Evolutionary conservation across 2,888 invertebrate species (phyloP), one percentile per base, ranked within the genome.

Genomic region (Cheilosia soror): DNA sequence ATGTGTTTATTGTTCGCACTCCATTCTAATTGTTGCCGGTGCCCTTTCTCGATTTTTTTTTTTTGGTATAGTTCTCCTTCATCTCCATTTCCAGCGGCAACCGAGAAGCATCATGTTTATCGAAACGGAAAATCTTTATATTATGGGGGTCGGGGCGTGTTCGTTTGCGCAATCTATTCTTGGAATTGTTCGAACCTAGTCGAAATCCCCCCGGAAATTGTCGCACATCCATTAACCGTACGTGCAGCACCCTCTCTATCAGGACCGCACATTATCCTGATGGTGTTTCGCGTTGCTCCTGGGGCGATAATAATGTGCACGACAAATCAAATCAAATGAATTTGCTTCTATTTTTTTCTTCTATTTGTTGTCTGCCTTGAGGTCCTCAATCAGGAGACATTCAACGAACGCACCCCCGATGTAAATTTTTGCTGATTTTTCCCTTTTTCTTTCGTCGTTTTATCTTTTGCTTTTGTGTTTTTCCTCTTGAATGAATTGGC

Each of bases 251-350:
- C 53, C 75, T 72, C 29, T 20, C 51, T 42, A 72, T 72, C 78
- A 40, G 37, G 31, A 44, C 62, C 68, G 75, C 75, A 71, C 53
- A 51, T 51, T 51, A 51, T 51, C 60, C 80, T 60, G 66, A 73
- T 72, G 72, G 42, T 63, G 49, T 73, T 40, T 51, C 51, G 40
- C 51, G 57, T 15, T 40, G 29, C 66, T 79, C 73, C 69, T 65
- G 79, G 81, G 78, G 81, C 81, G 72, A 84, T 77, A 88, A 87
- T 88, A 86, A 87, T 88, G 88, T 88, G 87, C 87, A 87, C 87
- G 87, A 88, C 88, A 88, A 88, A 88, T 88, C 88, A 88, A 88
- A 88, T 88, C 87, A 83, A 88, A 87, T 83, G 80, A 87, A 80
- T 80, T 82, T 53, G 51, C 9, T 25, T 11, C 25, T 44, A 33